Conservation (phyloP, 2,113 vertebrate genomes). For the Malurus melanocephalus region DNA sequence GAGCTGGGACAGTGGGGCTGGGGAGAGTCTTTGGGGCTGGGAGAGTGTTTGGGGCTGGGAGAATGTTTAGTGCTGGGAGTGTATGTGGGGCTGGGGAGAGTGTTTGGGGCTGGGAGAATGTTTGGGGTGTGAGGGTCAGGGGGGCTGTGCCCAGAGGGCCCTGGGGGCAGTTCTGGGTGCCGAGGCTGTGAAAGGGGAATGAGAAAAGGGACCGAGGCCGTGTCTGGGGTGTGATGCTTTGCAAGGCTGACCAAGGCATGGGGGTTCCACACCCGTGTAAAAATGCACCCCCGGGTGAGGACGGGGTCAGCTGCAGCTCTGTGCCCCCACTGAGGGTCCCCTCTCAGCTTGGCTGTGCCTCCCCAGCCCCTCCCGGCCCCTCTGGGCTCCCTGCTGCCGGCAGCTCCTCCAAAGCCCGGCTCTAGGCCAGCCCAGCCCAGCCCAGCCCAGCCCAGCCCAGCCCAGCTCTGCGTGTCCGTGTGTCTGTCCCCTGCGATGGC, state of each 20-base stretch:
- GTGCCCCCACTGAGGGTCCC: neutral
- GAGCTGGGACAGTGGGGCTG: too few relatives aligned
- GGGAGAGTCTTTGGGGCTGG: too few relatives aligned
- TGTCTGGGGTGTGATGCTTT: accelerated
- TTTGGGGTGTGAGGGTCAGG: accelerated
- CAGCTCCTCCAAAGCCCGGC: neutral
- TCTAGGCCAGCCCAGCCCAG: neutral
- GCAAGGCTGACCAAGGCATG: accelerated
- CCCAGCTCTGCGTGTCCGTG: accelerated
- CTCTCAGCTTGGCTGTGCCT: neutral
- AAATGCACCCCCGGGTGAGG: neutral
- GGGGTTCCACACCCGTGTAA: accelerated
- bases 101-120: accelerated
- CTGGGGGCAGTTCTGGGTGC: neutral
- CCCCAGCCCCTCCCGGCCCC: neutral
- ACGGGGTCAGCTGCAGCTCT: accelerated
- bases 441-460: accelerated
- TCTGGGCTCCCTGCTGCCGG: neutral
- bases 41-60: neutral
- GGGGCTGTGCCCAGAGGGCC: accelerated
- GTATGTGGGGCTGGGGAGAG: neutral
- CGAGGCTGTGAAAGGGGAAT: neutral
- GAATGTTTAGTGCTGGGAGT: too few relatives aligned
- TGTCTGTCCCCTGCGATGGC: neutral
- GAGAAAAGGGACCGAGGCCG: accelerated